Conservation (phyloP, 2,113 vertebrate genomes). For the western clawed frog (Xenopus tropicalis) region UCB_Xtro_10.0 CM004448.2:38205501-38206000, state of each 20-base stretch:
- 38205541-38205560: no score
- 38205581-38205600: no score
- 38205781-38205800: conserved; percentile 66
- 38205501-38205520: no score
- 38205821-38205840: conserved; percentile 62
- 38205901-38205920: conserved; percentile 65
- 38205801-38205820: conserved; percentile 67
- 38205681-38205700: conserved; percentile 37
- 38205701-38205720: conserved; percentile 45
- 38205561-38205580: no score
- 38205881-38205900: conserved; percentile 58
- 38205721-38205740: conserved; percentile 58
- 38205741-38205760: conserved; percentile 50
- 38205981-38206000: conserved; percentile 65
- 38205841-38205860: conserved; percentile 71
- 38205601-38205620: no score
- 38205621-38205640: no score
- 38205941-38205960: conserved; percentile 60
- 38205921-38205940: conserved; percentile 67
- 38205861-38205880: conserved; percentile 70
- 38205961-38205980: conserved; percentile 61
- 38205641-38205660: no score
- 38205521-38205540: no score
- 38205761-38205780: conserved; percentile 46
- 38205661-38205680: no score